Conservation (phyloP, 1,140 invertebrate species). For the Bombus confusus region DNA sequence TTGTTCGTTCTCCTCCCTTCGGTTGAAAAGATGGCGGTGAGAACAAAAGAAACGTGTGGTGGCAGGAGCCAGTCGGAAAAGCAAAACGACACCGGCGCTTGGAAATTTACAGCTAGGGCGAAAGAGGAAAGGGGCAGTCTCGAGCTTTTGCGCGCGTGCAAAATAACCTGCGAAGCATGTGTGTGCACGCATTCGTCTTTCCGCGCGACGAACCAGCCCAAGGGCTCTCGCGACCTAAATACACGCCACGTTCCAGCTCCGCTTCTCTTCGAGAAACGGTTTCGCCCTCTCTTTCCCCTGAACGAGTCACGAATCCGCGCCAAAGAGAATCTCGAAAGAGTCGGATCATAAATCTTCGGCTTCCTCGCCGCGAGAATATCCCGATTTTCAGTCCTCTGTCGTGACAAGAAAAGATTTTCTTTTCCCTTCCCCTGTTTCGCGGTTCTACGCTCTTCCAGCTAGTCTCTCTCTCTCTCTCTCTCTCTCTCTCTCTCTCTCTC, state of each 20-base stretch:
- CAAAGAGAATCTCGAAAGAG: constrained; percentile 36
- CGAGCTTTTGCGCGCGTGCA: constrained; percentile 22
- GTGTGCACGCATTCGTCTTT: constrained; percentile 51
- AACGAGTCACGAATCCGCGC: neutral
- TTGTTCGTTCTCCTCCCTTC: neutral
- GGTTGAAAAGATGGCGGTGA: constrained; percentile 1
- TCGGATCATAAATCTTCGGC: constrained; percentile 59
- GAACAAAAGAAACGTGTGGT: constrained; percentile 25
- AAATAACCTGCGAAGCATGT: constrained; percentile 6
- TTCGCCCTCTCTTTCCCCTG: neutral
- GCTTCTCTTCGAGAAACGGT: constrained; percentile 40
- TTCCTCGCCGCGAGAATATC: constrained; percentile 53
- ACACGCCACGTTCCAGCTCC: constrained; percentile 11
- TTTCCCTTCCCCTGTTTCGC: neutral
- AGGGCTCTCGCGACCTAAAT: constrained; percentile 55
- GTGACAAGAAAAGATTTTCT: constrained; percentile 54
- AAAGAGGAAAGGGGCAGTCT: neutral
- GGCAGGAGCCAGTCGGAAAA: constrained; percentile 12
- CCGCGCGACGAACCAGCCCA: constrained; percentile 23
- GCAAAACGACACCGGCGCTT: constrained; percentile 30
- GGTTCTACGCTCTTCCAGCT: neutral
- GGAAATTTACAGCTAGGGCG: constrained; percentile 56
- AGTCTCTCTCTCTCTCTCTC: neutral
- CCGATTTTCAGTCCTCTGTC: constrained; percentile 48
- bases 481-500: neutral